Evolutionary conservation across 2,888 invertebrate species (phyloP), one percentile per base, ranked within the genome.

Genomic region (Hirtodrosophila confusa): DNA sequence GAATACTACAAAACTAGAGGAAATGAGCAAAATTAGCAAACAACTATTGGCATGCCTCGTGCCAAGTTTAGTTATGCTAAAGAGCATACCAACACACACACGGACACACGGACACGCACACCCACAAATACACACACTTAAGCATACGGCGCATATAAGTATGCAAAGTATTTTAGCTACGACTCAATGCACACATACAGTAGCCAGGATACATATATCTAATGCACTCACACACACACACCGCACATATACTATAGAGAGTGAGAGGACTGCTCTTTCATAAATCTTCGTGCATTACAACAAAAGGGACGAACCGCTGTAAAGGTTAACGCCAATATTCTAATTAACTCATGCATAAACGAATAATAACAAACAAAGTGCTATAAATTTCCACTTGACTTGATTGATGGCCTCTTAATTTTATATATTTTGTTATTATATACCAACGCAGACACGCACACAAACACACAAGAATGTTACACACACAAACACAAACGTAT

Each of bases 291-390:
- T 66, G 78, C 85, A 77, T 86, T 80, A 84, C 68, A 75, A 71
- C 63, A 75, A 78, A 80, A 71, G 71, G 78, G 56, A 54, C 50
- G 64, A 66, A 41, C 55, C 39, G 63, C 49, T 75, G 80, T 72
- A 72, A 72, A 75, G 86, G 84, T 75, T 83, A 72, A 64, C 69
- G 84, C 73, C 86, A 88, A 85, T 85, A 88, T 85, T 88, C 84
- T 88, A 85, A 85, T 85, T 85, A 85, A 85, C 80, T 85, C 88
- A 88, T 80, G 85, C 85, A 85, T 86, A 85, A 84, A 85, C 86
- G 88, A 86, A 88, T 85, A 85, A 88, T 88, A 88, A 86, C 84
- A 86, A 85, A 88, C 80, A 80, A 83, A 88, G 84, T 88, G 86
- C 86, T 88, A 85, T 85, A 85, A 85, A 88, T 85, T 88, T 85